Percentiles rank a stretch among this genome's conserved stretches.
Conservation (phyloP, 2,888 invertebrate genomes). For the Camponotus fellah region DNA sequence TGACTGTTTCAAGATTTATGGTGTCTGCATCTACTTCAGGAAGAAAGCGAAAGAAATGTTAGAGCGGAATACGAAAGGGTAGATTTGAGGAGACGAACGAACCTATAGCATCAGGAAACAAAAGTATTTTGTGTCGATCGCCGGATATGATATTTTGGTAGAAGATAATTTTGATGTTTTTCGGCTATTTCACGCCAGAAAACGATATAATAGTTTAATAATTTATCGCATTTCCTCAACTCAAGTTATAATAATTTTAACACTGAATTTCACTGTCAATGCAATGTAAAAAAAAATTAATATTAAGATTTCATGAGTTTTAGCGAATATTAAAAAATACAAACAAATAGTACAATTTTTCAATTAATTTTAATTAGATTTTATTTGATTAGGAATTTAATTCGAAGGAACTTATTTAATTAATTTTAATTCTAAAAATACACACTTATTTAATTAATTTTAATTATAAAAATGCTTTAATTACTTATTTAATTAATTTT, state of each 20-base stretch:
- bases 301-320: background rate
- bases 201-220: slow-evolving; percentile 7
- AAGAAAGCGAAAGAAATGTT: slow-evolving; percentile 32
- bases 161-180: slow-evolving; percentile 67
- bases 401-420: background rate
- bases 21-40: slow-evolving; percentile 66
- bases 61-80: slow-evolving; percentile 38
- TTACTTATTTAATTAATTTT: background rate
- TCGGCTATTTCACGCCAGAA: slow-evolving; percentile 31
- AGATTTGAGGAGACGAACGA: slow-evolving; percentile 61
- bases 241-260: background rate
- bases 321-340: background rate
- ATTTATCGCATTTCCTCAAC: background rate
- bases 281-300: background rate
- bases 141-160: slow-evolving; percentile 76
- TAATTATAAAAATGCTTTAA: background rate
- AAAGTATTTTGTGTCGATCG: slow-evolving; percentile 79
- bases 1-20: slow-evolving; percentile 65
- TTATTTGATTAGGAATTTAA: background rate
- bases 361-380: background rate
- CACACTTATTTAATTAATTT: background rate
- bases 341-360: background rate
- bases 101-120: slow-evolving; percentile 68
- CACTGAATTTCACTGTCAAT: background rate
- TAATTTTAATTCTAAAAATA: background rate